Evolutionary conservation across 1,140 invertebrate genomes (phyloP).

Genomic region (Nasonia giraulti): DNA sequence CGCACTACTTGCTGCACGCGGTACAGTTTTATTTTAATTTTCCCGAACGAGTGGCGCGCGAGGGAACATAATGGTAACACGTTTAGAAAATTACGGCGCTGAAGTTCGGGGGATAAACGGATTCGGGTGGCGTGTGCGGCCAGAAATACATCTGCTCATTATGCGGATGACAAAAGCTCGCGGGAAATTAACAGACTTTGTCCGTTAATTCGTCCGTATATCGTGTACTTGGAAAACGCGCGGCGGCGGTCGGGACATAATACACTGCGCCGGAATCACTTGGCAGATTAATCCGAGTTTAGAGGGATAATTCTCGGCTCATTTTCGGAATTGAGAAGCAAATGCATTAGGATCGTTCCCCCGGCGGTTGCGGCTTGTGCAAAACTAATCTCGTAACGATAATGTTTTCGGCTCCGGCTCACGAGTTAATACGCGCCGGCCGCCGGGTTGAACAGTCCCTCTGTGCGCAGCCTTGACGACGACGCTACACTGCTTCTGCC

Average conservation of each 20-base stretch:
- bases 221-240: background rate
- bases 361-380: background rate
- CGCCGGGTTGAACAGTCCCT: slow-evolving; percentile 46
- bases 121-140: background rate
- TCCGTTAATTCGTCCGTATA: background rate
- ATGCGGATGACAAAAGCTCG: background rate
- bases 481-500: too few species aligned
- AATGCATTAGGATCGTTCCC: slow-evolving; percentile 36
- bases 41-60: too few species aligned
- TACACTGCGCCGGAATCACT: slow-evolving; percentile 13
- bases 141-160: background rate
- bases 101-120: background rate
- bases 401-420: slow-evolving; percentile 50
- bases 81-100: background rate
- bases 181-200: background rate
- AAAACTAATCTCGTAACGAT: slow-evolving; percentile 52
- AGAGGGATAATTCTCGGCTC: slow-evolving; percentile 45
- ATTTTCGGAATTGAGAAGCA: slow-evolving; percentile 46
- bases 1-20: too few species aligned
- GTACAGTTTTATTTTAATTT: too few species aligned
- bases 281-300: slow-evolving; percentile 45
- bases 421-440: slow-evolving; percentile 45
- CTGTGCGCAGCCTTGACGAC: background rate
- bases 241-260: background rate
- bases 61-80: background rate